Conservation (phyloP, 1,140 invertebrate genomes). For the Daktulosphaira vitifoliae region DNA sequence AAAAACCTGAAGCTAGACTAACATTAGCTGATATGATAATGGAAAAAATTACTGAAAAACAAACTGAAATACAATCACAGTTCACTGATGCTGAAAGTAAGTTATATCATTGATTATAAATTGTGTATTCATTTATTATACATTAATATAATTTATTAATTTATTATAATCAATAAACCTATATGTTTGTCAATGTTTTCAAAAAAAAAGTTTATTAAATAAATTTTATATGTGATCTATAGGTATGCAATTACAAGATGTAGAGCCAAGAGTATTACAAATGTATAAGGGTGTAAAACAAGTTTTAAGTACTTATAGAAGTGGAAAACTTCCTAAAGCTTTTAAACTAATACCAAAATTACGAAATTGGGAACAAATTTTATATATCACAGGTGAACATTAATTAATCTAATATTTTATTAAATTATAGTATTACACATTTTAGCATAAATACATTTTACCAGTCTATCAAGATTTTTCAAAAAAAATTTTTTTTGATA, state of each 20-base stretch:
- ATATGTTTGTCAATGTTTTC: too few species aligned
- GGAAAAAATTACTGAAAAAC: constrained; percentile 87
- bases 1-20: constrained; percentile 52
- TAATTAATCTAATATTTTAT: neutral
- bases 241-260: constrained; percentile 59
- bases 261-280: constrained; percentile 60
- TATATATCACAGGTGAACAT: constrained; percentile 63
- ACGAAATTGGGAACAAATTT: constrained; percentile 92
- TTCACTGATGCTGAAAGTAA: constrained; percentile 63
- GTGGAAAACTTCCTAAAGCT: constrained; percentile 94
- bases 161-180: too few species aligned
- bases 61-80: constrained; percentile 78
- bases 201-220: too few species aligned
- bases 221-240: constrained; percentile 39
- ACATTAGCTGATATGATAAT: constrained; percentile 83
- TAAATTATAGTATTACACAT: neutral
- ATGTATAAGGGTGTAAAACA: constrained; percentile 85
- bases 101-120: neutral
- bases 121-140: too few species aligned
- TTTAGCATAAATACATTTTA: neutral
- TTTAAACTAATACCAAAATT: constrained; percentile 94
- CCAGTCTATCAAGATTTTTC: neutral
- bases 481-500: too few species aligned
- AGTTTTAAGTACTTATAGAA: constrained; percentile 80
- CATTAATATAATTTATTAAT: too few species aligned